A percentile compares a stretch with the other conserved stretches of the same genome.
Conservation (phyloP, 92 coral and sea anemone genomes). For the Palythoa caribaeorum region DNA sequence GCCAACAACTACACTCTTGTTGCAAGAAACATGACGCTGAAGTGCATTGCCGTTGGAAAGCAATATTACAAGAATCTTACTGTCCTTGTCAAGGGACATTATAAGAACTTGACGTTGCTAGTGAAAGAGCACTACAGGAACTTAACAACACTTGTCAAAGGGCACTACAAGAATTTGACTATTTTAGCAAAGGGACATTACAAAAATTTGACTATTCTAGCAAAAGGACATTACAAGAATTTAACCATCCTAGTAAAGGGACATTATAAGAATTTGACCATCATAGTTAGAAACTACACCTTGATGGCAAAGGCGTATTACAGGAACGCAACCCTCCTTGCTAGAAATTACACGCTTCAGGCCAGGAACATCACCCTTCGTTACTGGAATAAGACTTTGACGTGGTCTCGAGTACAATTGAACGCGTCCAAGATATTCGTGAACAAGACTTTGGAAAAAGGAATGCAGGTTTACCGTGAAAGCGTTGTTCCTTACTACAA, state of each 20-base stretch:
- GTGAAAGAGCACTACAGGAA: conserved; percentile 34
- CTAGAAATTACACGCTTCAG: conserved; percentile 59
- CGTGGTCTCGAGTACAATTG: conserved; percentile 52
- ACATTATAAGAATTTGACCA: conserved; percentile 72
- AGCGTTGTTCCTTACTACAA: conserved; percentile 80
- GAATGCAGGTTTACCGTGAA: conserved; percentile 65
- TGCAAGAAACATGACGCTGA: conserved; percentile 74
- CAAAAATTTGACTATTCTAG: conserved; percentile 30
- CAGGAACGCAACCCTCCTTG: conserved; percentile 75
- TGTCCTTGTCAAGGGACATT: conserved; percentile 9
- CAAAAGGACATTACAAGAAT: conserved; percentile 16
- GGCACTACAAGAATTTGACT: conserved; percentile 23
- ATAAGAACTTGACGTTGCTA: conserved; percentile 5
- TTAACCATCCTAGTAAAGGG: background rate
- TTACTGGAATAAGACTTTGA: conserved; percentile 56
- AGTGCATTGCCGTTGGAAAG: conserved; percentile 73
- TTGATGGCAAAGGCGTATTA: conserved; percentile 61
- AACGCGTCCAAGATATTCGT: conserved; percentile 70
- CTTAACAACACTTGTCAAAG: conserved; percentile 7
- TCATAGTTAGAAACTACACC: conserved; percentile 64
- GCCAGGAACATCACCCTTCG: conserved; percentile 53
- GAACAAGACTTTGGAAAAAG: conserved; percentile 77
- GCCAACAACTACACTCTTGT: conserved; percentile 63
- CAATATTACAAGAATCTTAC: conserved; percentile 79
- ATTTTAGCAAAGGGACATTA: conserved; percentile 32